Evolutionary conservation across 1,140 invertebrate genomes (phyloP).

Genomic region (Drosophila parvula): DNA sequence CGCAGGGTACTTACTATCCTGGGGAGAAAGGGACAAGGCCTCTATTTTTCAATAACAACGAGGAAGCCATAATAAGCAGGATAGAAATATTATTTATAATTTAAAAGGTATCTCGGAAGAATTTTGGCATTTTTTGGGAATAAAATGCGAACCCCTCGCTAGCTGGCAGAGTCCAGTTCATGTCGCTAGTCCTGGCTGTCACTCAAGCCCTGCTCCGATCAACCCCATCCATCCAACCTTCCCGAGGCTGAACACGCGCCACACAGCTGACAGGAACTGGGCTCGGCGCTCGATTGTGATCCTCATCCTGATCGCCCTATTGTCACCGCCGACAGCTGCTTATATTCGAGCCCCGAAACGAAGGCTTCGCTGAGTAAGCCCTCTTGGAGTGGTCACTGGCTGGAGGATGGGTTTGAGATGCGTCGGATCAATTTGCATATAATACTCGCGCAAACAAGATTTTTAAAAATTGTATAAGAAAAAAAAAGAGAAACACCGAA

Average conservation of each 20-base stretch:
- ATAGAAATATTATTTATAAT: neutral
- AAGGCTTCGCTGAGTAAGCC: constrained; percentile 13
- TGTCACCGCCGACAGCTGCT: constrained; percentile 51
- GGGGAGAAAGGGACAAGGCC: neutral
- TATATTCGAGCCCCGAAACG: constrained; percentile 6
- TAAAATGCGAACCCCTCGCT: neutral
- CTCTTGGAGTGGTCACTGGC: constrained; percentile 38
- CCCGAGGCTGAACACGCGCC: constrained; percentile 56
- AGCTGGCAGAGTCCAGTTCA: constrained; percentile 13
- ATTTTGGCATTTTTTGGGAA: neutral
- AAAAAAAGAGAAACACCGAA: constrained; percentile 69
- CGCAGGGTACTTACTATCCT: constrained; percentile 5
- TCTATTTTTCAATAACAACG: neutral
- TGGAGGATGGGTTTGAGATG: constrained; percentile 20
- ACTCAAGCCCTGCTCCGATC: constrained; percentile 34
- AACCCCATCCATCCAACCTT: constrained; percentile 22
- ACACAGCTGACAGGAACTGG: constrained; percentile 66
- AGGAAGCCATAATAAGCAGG: no score
- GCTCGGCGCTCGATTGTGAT: constrained; percentile 46
- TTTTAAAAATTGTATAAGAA: neutral
- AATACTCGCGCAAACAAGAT: constrained; percentile 32
- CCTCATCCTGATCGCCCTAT: constrained; percentile 33
- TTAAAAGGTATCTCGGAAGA: no score
- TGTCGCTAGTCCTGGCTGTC: constrained; percentile 44
- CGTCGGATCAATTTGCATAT: constrained; percentile 67